phyloP scores from a whole-genome alignment of 2,113 vertebrate genomes.

The Dermatemys mawii region DNA sequence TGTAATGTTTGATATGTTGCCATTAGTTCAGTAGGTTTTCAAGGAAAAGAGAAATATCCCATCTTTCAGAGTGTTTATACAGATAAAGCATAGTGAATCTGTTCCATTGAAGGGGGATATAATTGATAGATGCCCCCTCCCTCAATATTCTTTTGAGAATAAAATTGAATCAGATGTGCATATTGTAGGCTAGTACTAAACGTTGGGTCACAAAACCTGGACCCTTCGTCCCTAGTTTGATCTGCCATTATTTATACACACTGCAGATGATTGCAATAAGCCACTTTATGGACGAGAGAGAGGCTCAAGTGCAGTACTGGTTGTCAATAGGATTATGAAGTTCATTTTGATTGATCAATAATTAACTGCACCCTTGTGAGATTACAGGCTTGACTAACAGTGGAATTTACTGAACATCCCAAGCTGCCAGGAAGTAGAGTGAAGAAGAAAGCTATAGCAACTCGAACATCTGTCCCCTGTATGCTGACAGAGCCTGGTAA shows the following conservation, averaged over 20 bases:
- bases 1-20: conserved; percentile 72
- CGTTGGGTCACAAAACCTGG: background rate
- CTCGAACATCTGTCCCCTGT: conserved; percentile 42
- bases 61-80: conserved; percentile 63
- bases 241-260: fast-evolving
- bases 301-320: conserved; percentile 44
- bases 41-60: conserved; percentile 57
- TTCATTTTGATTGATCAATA: conserved; percentile 62
- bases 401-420: conserved; percentile 22
- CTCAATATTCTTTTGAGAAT: background rate
- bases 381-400: conserved; percentile 49
- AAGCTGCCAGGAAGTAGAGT: conserved; percentile 47
- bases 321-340: conserved; percentile 45
- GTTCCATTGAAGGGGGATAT: conserved; percentile 42
- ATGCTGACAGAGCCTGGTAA: conserved; percentile 35
- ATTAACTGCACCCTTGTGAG: conserved; percentile 55
- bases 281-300: conserved; percentile 15
- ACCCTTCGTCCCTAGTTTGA: background rate
- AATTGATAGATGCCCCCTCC: background rate
- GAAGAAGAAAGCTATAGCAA: conserved; percentile 37
- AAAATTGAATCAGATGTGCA: background rate
- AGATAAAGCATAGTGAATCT: conserved; percentile 38
- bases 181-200: conserved; percentile 12
- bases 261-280: background rate
- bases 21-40: conserved; percentile 70